Percentiles rank a stretch among this genome's conserved stretches.
Conservation (phyloP, 1,140 invertebrate species). For the Propsilocerus akamusi region DNA sequence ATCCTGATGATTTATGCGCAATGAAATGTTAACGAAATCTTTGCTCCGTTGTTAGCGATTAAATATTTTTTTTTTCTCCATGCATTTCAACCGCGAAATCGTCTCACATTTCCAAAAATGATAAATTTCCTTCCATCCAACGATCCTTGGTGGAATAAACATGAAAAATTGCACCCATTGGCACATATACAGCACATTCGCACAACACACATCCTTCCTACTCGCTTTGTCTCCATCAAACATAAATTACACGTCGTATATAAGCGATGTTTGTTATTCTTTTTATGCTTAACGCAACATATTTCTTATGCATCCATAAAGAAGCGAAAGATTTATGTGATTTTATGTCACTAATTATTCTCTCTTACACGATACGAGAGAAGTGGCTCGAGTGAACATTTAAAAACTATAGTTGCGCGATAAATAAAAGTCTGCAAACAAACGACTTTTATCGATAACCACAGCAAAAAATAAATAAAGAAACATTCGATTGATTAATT, state of each 20-base stretch:
- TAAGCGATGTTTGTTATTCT: background rate
- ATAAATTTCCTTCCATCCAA: too few relatives aligned
- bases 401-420: background rate
- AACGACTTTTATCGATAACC: background rate
- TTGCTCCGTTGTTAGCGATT: too few relatives aligned
- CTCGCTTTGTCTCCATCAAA: background rate
- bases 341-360: constrained; percentile 3
- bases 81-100: too few relatives aligned
- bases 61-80: too few relatives aligned
- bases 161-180: background rate
- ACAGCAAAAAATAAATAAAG: too few relatives aligned
- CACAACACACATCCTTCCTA: background rate
- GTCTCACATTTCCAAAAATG: too few relatives aligned
- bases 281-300: background rate
- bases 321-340: background rate
- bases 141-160: too few relatives aligned
- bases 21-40: too few relatives aligned
- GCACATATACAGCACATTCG: background rate
- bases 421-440: background rate
- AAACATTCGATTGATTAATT: too few relatives aligned
- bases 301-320: background rate
- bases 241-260: background rate
- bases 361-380: background rate
- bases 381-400: too few relatives aligned
- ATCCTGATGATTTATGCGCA: too few relatives aligned